phyloP scores from a whole-genome alignment of 23 tunicate species.

The Styela clava region DNA sequence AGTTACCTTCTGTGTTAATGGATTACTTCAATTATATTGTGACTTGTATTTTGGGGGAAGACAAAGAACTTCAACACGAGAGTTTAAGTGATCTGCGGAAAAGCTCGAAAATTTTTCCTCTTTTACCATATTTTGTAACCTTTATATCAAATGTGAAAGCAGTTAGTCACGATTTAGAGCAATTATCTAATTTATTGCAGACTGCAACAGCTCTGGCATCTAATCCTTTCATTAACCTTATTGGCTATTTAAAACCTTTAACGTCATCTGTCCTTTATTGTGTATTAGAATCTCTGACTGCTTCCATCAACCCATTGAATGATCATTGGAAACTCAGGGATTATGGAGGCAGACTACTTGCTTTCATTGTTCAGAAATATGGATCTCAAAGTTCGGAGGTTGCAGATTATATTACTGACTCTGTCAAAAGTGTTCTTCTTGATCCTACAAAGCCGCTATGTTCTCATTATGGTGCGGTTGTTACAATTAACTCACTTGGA shows the following conservation, averaged over 20 bases:
- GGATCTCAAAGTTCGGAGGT: constrained; percentile 25
- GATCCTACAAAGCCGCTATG: constrained; percentile 73
- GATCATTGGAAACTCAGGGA: constrained; percentile 85
- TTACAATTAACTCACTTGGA: constrained; percentile 30
- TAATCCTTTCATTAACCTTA: constrained; percentile 33
- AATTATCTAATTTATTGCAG: constrained; percentile 47
- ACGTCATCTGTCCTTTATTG: constrained; percentile 59
- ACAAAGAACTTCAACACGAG: constrained; percentile 32
- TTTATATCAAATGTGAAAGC: constrained; percentile 45
- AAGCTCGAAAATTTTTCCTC: constrained; percentile 48
- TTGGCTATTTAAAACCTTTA: constrained; percentile 45
- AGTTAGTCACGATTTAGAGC: constrained; percentile 72
- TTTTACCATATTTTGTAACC: constrained; percentile 46
- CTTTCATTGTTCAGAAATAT: constrained; percentile 38
- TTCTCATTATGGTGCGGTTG: constrained; percentile 84
- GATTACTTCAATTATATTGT: constrained; percentile 46
- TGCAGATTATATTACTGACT: background rate
- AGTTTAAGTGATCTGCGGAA: constrained; percentile 43
- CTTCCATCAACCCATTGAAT: constrained; percentile 77
- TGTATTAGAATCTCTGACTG: constrained; percentile 74
- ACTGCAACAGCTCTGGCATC: constrained; percentile 39
- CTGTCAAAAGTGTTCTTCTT: constrained; percentile 28
- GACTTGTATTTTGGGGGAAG: constrained; percentile 53
- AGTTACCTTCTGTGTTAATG: background rate
- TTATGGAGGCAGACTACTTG: constrained; percentile 54